Evolutionary conservation across 2,888 invertebrate genomes (phyloP).

Genomic region (Coleophora flavipennella): DNA sequence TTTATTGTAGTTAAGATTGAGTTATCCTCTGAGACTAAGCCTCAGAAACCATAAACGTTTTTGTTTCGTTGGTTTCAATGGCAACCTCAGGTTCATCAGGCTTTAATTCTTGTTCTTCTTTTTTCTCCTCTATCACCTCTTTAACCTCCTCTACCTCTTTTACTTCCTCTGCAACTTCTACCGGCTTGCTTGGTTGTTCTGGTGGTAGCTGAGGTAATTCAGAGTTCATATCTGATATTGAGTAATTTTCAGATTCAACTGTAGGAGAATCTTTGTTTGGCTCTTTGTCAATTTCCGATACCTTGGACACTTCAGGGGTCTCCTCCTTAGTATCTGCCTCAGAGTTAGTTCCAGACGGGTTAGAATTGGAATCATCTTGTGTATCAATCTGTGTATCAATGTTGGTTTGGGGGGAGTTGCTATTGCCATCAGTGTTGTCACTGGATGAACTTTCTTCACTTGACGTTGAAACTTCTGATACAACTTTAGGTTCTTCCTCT

Average conservation of each 20-base stretch:
- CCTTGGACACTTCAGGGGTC: neutral
- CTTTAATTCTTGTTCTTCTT: slow-evolving; percentile 11
- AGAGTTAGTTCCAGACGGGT: slow-evolving; percentile 26
- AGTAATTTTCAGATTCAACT: slow-evolving; percentile 45
- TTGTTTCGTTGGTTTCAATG: neutral
- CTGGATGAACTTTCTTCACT: slow-evolving; percentile 64
- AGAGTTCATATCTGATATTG: slow-evolving; percentile 57
- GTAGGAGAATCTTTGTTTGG: neutral
- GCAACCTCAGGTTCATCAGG: neutral
- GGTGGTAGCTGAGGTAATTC: slow-evolving; percentile 38
- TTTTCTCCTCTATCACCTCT: slow-evolving; percentile 11
- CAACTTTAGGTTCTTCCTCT: slow-evolving; percentile 48
- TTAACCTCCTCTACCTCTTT: slow-evolving; percentile 13
- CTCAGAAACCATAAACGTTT: neutral
- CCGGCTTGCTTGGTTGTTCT: slow-evolving; percentile 14
- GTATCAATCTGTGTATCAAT: slow-evolving; percentile 35
- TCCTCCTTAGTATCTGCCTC: slow-evolving; percentile 20
- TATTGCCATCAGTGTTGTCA: slow-evolving; percentile 61
- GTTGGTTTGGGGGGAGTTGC: slow-evolving; percentile 56
- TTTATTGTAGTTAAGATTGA: too few relatives aligned
- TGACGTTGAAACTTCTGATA: slow-evolving; percentile 50
- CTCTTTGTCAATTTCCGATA: slow-evolving; percentile 6
- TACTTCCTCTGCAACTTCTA: slow-evolving; percentile 4
- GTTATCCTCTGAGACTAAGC: neutral
- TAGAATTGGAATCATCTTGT: slow-evolving; percentile 39